Percentiles rank a stretch among this genome's conserved stretches.
Evolutionary conservation across 2,888 invertebrate species (phyloP).

Genomic region (Onchidella celtica): DNA sequence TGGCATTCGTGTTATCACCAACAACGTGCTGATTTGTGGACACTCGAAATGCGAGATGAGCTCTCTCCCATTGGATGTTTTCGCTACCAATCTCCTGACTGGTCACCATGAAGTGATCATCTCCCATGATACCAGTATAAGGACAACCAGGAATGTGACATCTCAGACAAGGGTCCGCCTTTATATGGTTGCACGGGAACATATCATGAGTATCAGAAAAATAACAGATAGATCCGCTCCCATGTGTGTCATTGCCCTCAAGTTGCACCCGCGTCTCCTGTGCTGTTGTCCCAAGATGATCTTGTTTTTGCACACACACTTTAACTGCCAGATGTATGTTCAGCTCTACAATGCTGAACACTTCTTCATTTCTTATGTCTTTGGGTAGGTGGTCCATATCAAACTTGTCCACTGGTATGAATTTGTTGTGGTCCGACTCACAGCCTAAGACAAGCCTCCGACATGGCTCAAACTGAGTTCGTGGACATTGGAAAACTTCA

Average conservation of each 20-base stretch:
- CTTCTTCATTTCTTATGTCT: background rate
- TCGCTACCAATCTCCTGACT: background rate
- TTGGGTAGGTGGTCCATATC: background rate
- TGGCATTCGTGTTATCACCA: background rate
- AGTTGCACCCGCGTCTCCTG: background rate
- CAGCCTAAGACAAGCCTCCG: background rate
- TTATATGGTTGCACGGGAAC: conserved; percentile 4
- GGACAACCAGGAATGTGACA: conserved; percentile 28
- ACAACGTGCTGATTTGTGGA: conserved; percentile 31
- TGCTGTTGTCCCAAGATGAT: background rate
- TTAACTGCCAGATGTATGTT: conserved; percentile 22
- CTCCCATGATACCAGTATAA: background rate
- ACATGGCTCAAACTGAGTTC: background rate
- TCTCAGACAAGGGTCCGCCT: background rate
- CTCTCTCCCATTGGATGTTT: background rate
- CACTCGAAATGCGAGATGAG: conserved; percentile 31
- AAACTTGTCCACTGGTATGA: background rate
- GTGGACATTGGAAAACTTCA: background rate
- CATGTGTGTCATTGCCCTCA: background rate
- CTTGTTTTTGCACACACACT: background rate
- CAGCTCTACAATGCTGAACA: background rate
- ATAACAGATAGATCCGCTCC: conserved; percentile 25
- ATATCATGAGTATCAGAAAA: conserved; percentile 30
- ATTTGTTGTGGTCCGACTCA: background rate
- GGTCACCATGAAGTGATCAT: conserved; percentile 20